These are phyloP conservation scores for Hyppa rectilinea DNA, from an alignment of 2,888 invertebrate species.

Conservation along the genomic window DNA sequence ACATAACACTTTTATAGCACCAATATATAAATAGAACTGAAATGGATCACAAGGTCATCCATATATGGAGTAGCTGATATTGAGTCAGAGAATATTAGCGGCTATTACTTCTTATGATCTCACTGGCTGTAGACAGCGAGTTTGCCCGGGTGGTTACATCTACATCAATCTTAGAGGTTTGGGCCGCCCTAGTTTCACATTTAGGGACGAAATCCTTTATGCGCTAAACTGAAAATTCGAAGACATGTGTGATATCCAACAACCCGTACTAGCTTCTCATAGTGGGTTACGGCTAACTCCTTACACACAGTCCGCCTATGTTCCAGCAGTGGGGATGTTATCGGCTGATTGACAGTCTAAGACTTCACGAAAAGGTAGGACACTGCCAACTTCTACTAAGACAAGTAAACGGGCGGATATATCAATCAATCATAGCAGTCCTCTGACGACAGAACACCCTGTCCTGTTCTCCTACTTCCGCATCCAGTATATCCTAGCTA, in stretches of 20 bases:
- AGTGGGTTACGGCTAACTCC: neutral
- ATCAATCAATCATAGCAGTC: too few species aligned
- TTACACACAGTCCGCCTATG: neutral
- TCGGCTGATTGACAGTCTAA: neutral
- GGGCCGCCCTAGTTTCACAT: neutral
- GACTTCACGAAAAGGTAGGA: neutral
- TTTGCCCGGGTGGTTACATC: neutral
- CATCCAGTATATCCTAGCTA: too few species aligned
- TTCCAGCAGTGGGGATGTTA: neutral
- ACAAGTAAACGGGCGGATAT: neutral
- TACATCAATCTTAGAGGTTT: neutral
- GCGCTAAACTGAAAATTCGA: neutral
- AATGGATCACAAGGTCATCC: slow-evolving; percentile 42
- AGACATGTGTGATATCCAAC: neutral
- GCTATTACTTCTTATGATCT: slow-evolving; percentile 32
- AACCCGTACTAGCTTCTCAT: neutral
- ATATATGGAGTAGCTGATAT: slow-evolving; percentile 37
- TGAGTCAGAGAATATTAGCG: slow-evolving; percentile 36
- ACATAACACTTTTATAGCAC: slow-evolving; percentile 1
- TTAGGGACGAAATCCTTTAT: neutral
- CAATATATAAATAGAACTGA: slow-evolving; percentile 21
- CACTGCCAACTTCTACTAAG: neutral
- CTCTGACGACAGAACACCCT: too few species aligned
- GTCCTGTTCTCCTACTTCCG: too few species aligned
- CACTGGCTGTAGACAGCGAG: neutral